Evolutionary conservation across 2,797 vertebrate species (phyloP).

Genomic region (Darevskia mixta): DNA sequence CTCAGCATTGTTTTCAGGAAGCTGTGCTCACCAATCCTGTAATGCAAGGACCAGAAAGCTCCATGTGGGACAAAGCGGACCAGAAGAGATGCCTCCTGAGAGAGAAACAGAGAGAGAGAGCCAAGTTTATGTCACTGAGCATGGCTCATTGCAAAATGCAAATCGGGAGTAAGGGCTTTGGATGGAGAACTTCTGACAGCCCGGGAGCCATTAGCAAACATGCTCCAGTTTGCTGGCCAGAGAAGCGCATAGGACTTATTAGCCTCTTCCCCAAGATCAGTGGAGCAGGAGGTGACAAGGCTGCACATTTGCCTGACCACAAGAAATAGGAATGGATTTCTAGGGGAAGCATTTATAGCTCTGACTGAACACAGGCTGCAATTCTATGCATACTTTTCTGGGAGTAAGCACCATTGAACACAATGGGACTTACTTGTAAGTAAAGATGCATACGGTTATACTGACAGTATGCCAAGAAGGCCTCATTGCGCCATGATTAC

Average conservation of each 20-base stretch:
- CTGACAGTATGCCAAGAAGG: not conserved
- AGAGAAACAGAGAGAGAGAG: fast-evolving
- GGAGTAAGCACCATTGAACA: not conserved
- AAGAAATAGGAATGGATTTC: not conserved
- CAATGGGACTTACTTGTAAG: not conserved
- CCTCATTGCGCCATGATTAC: not conserved
- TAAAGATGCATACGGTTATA: not conserved
- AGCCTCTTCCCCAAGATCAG: not conserved
- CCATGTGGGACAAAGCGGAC: not conserved
- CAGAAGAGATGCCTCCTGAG: not conserved
- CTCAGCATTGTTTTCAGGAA: not conserved
- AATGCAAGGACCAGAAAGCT: not conserved
- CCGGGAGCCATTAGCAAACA: fast-evolving
- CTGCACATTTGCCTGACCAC: not conserved
- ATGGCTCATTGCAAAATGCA: not conserved
- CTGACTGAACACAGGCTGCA: not conserved
- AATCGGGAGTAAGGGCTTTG: not conserved
- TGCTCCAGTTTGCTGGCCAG: not conserved
- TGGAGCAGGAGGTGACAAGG: not conserved
- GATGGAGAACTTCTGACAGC: not conserved
- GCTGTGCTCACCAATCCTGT: not conserved
- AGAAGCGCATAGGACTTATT: not conserved
- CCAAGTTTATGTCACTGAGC: not conserved
- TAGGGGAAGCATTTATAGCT: not conserved
- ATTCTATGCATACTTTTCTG: not conserved